A percentile compares a stretch with the other conserved stretches of the same genome.
phyloP scores from a whole-genome alignment of 2,113 vertebrate species.

The Copsychus sechellarum region DNA sequence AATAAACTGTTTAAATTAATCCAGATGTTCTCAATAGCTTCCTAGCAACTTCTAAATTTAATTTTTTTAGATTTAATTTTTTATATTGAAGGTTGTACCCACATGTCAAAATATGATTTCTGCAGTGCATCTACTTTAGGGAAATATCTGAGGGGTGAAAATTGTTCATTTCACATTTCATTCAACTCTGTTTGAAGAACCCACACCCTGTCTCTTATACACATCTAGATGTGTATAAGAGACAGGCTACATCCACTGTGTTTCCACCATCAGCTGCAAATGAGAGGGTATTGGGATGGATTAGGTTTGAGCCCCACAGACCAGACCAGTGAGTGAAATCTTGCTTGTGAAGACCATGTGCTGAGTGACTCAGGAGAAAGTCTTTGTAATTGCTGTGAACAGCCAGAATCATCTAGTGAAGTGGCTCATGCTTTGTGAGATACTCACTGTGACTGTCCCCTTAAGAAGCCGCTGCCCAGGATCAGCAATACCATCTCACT shows the following conservation, averaged over 20 bases:
- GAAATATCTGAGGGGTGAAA: background rate
- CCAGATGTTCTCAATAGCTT: background rate
- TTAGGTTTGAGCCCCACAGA: background rate
- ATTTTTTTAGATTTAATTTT: background rate
- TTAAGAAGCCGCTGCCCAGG: rapidly evolving
- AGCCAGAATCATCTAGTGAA: background rate
- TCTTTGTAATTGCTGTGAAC: background rate
- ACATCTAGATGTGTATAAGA: too few relatives aligned
- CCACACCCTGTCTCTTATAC: too few relatives aligned
- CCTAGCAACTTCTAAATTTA: background rate
- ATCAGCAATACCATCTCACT: background rate
- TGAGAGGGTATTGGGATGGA: rapidly evolving
- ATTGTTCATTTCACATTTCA: background rate
- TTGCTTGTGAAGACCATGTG: background rate
- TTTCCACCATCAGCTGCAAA: background rate
- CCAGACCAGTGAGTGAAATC: background rate
- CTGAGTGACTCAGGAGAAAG: background rate
- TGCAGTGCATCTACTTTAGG: background rate
- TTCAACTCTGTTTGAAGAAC: background rate
- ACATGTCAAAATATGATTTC: background rate
- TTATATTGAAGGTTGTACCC: background rate
- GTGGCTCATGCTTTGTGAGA: background rate
- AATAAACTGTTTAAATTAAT: background rate
- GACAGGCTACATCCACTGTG: background rate
- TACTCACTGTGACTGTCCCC: too few relatives aligned